Evolutionary conservation across 2,113 vertebrate species (phyloP).

Genomic region (Labrus mixtus): DNA sequence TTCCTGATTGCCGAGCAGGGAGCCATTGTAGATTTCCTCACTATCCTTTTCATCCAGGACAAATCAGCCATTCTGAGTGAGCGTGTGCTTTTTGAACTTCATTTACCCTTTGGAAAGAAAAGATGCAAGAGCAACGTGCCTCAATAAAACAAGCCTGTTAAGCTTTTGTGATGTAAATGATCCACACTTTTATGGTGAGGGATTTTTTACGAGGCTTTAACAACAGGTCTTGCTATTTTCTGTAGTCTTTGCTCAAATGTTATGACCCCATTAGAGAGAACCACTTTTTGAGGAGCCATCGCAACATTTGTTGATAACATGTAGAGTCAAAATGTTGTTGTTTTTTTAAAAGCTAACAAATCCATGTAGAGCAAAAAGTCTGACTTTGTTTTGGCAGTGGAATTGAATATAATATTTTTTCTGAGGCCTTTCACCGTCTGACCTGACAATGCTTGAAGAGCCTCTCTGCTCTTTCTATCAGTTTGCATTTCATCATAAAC

Average conservation of each 20-base stretch:
- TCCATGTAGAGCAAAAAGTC: background rate
- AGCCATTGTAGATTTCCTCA: conserved; percentile 63
- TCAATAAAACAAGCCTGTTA: conserved; percentile 40
- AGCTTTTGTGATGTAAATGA: conserved; percentile 41
- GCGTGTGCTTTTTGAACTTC: conserved; percentile 58
- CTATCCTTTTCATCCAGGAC: conserved; percentile 55
- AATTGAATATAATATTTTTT: conserved; percentile 26
- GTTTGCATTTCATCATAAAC: conserved; percentile 55
- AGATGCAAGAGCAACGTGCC: conserved; percentile 29
- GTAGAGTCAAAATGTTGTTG: background rate
- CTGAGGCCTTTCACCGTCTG: conserved; percentile 5
- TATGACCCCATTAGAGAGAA: conserved; percentile 6
- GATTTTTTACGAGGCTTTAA: conserved; percentile 30
- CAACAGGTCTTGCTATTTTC: conserved; percentile 10
- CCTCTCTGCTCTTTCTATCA: conserved; percentile 40
- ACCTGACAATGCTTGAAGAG: conserved; percentile 20
- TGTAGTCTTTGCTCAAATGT: background rate
- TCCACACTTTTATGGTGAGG: conserved; percentile 13
- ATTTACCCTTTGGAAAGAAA: conserved; percentile 60
- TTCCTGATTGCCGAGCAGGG: conserved; percentile 68
- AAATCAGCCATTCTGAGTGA: conserved; percentile 61
- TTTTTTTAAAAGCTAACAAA: background rate
- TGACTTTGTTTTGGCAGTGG: background rate
- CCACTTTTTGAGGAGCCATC: background rate
- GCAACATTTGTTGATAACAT: background rate